phyloP scores from a whole-genome alignment of 37 sponge, comb jelly and placozoan species.

The Spongia lamella region DNA sequence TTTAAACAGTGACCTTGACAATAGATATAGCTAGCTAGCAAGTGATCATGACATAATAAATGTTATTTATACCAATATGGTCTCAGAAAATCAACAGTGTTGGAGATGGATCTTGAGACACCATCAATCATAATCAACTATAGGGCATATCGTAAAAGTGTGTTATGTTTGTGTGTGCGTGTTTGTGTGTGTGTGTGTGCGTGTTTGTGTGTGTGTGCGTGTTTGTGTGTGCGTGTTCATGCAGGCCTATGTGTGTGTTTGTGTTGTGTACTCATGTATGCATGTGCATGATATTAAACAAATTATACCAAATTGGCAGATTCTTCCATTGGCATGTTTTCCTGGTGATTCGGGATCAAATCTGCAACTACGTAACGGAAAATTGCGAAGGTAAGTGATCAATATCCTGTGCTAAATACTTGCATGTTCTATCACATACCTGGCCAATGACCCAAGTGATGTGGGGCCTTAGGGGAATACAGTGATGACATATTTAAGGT shows the following conservation, averaged over 20 bases:
- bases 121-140: slow-evolving; percentile 41
- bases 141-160: not conserved
- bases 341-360: slow-evolving; percentile 52
- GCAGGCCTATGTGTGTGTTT: no score
- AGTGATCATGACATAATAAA: not conserved
- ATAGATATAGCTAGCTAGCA: not conserved
- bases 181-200: no score
- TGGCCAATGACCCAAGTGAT: slow-evolving; percentile 83
- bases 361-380: slow-evolving; percentile 54
- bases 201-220: no score
- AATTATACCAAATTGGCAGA: slow-evolving; percentile 62
- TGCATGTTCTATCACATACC: not conserved
- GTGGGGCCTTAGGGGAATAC: slow-evolving; percentile 47
- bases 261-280: no score
- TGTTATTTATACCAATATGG: slow-evolving; percentile 28
- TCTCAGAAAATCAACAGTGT: slow-evolving; percentile 1
- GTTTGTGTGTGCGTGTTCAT: no score
- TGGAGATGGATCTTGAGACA: not conserved
- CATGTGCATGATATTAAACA: no score
- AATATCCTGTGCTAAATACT: not conserved
- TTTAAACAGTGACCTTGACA: slow-evolving; percentile 22
- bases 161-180: no score
- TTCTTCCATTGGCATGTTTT: slow-evolving; percentile 86
- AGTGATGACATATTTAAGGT: not conserved
- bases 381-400: not conserved